phyloP scores from a whole-genome alignment of 2,888 invertebrate genomes.

The Caprella mutica region DNA sequence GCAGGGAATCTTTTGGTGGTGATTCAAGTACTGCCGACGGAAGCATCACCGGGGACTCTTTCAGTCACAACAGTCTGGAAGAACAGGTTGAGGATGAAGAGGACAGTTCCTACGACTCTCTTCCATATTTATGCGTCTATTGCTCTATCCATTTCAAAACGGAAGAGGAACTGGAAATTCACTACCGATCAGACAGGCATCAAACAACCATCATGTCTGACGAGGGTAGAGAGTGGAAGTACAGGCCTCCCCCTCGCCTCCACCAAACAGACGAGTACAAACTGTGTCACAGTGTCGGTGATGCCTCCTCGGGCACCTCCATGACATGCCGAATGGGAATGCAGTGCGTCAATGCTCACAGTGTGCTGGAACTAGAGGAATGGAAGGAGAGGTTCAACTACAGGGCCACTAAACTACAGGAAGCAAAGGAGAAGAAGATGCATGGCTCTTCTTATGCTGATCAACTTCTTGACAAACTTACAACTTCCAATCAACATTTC shows the following conservation, averaged over 20 bases:
- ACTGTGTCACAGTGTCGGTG: constrained; percentile 46
- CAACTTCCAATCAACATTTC: constrained; percentile 39
- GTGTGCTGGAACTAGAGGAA: constrained; percentile 56
- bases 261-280: constrained; percentile 53
- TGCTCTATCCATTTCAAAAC: constrained; percentile 25
- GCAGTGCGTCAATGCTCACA: constrained; percentile 64
- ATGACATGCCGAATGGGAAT: constrained; percentile 55
- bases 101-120: not conserved
- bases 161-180: constrained; percentile 22
- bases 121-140: constrained; percentile 20
- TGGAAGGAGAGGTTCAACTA: constrained; percentile 58
- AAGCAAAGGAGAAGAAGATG: constrained; percentile 55
- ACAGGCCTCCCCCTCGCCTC: constrained; percentile 56
- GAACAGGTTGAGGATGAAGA: not conserved
- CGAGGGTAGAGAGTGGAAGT: constrained; percentile 36
- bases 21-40: too few relatives aligned
- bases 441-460: constrained; percentile 52
- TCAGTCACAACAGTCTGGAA: too few relatives aligned
- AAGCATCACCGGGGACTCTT: too few relatives aligned
- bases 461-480: constrained; percentile 50
- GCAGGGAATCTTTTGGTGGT: too few relatives aligned
- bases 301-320: constrained; percentile 34
- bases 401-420: constrained; percentile 28
- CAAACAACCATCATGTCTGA: constrained; percentile 33
- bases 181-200: constrained; percentile 27